A percentile compares a stretch with the other conserved stretches of the same genome.
Evolutionary conservation across 2,888 invertebrate species (phyloP).

Genomic region (Ormyrus pomaceus): DNA sequence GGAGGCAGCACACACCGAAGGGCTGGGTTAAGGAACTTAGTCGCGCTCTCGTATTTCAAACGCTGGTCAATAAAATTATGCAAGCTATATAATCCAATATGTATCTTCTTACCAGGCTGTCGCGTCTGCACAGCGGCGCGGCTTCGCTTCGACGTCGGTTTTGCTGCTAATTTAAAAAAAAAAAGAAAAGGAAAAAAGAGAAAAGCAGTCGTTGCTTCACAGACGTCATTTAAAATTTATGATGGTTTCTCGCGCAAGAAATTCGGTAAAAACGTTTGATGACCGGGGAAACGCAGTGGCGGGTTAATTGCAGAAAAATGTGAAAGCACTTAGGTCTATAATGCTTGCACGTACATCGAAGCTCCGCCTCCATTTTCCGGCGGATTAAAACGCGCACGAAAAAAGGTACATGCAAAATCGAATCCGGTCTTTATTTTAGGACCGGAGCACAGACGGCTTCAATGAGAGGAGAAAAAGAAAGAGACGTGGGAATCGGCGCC

Average conservation of each 20-base stretch:
- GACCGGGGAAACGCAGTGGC: too few relatives aligned
- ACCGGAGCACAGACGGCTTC: slow-evolving; percentile 10
- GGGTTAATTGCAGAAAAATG: too few relatives aligned
- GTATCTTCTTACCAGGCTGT: slow-evolving; percentile 65
- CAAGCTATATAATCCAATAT: slow-evolving; percentile 68
- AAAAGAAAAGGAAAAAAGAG: too few relatives aligned
- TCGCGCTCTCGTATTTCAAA: slow-evolving; percentile 63
- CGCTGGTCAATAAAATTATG: slow-evolving; percentile 71
- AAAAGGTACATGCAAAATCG: slow-evolving; percentile 29
- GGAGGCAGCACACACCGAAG: neutral
- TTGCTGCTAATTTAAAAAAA: too few relatives aligned
- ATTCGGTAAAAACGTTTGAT: too few relatives aligned
- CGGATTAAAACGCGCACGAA: too few relatives aligned
- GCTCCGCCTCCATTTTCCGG: too few relatives aligned
- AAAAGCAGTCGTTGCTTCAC: too few relatives aligned
- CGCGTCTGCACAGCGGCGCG: neutral
- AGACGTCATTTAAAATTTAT: too few relatives aligned
- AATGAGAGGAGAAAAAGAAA: slow-evolving; percentile 6
- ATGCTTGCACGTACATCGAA: too few relatives aligned
- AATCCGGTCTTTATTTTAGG: slow-evolving; percentile 54
- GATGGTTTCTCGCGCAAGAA: too few relatives aligned
- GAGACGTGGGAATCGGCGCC: slow-evolving; percentile 57
- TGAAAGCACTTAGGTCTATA: too few relatives aligned
- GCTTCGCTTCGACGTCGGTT: slow-evolving; percentile 34
- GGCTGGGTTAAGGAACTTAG: slow-evolving; percentile 54